A percentile compares a stretch with the other conserved stretches of the same genome.
Conservation (phyloP, 64 coral and sea anemone species). For the Pocillopora verrucosa region DNA sequence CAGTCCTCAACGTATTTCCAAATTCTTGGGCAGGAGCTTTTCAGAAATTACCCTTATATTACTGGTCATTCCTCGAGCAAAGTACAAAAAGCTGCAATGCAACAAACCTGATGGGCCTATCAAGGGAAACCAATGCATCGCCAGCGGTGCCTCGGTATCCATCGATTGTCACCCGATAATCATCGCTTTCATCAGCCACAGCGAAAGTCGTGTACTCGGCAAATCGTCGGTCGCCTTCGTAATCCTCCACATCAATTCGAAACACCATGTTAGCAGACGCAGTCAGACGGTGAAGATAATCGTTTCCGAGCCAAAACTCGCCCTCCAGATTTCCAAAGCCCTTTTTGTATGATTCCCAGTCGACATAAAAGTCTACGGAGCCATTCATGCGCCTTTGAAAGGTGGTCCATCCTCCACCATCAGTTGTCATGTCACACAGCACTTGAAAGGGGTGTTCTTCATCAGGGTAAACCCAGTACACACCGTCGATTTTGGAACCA, state of each 20-base stretch:
- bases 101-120: neutral
- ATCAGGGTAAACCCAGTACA: conserved; percentile 15
- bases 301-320: conserved; percentile 19
- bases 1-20: too few species aligned
- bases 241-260: conserved; percentile 61
- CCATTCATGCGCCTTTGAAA: conserved; percentile 48
- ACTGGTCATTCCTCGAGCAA: neutral
- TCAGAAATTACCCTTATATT: too few species aligned
- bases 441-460: conserved; percentile 23
- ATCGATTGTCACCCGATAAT: conserved; percentile 36
- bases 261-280: neutral
- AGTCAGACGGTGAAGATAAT: conserved; percentile 19
- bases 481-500: neutral
- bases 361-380: conserved; percentile 19
- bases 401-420: conserved; percentile 38
- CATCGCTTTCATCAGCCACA: conserved; percentile 26
- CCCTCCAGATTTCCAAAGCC: conserved; percentile 44
- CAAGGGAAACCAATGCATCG: neutral
- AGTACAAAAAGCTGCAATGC: neutral
- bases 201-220: conserved; percentile 53
- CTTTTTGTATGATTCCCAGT: conserved; percentile 13
- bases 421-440: conserved; percentile 44
- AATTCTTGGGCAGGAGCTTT: too few species aligned
- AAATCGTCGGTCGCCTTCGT: conserved; percentile 26
- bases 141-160: conserved; percentile 41